These are phyloP conservation scores for Dicentrarchus labrax DNA, from an alignment of 2,113 vertebrate species.

Conservation along the genomic window DNA sequence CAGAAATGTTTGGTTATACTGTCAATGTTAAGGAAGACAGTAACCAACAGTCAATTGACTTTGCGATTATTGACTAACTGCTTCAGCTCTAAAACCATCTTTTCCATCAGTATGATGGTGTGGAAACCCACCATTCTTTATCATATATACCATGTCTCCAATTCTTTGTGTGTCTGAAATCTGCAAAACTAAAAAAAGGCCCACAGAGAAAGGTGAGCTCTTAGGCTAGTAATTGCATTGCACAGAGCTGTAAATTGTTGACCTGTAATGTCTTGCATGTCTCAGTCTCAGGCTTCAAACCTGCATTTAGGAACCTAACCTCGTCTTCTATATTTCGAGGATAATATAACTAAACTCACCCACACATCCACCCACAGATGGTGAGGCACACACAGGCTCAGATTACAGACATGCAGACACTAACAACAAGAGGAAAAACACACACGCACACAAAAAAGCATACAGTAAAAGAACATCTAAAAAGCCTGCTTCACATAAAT, in stretches of 20 bases:
- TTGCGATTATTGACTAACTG: not conserved
- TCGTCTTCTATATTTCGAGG: constrained; percentile 31
- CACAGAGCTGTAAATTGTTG: not conserved
- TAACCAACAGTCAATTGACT: too few relatives aligned
- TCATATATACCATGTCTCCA: not conserved
- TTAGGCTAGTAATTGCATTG: not conserved
- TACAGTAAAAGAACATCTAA: not conserved
- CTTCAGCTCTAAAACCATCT: not conserved
- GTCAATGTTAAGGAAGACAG: too few relatives aligned
- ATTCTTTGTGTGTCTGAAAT: not conserved
- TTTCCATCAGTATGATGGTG: not conserved
- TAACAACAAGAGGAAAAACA: constrained; percentile 8
- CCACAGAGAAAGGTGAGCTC: not conserved
- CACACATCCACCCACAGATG: constrained; percentile 47
- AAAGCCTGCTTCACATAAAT: not conserved
- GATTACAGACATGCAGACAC: constrained; percentile 38
- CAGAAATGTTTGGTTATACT: too few relatives aligned
- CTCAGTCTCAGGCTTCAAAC: constrained; percentile 26
- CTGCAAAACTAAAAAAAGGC: not conserved
- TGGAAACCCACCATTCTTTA: not conserved
- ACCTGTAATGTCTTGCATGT: not conserved
- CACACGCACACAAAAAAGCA: not conserved
- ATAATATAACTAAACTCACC: constrained; percentile 36
- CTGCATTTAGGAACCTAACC: constrained; percentile 34
- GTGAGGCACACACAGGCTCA: constrained; percentile 14